Conservation (phyloP, 2,797 vertebrate species). For the Pipistrellus kuhlii region DNA sequence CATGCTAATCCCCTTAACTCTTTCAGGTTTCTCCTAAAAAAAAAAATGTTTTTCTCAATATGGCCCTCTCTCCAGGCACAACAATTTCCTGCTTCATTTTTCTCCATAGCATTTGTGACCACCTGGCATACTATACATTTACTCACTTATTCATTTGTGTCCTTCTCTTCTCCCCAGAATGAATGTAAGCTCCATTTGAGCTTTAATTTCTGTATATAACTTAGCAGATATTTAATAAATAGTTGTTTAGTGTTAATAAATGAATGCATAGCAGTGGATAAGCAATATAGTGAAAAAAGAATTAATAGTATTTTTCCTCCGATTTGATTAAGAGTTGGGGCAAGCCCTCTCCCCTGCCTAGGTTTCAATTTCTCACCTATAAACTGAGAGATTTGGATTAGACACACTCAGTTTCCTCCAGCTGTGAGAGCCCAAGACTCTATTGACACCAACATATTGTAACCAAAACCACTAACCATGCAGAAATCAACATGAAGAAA, state of each 20-base stretch:
- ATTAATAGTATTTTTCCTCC: background rate
- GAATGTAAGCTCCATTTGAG: background rate
- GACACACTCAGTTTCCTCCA: background rate
- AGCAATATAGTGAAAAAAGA: background rate
- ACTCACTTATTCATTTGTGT: background rate
- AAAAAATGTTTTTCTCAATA: background rate
- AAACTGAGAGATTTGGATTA: background rate
- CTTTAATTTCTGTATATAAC: background rate
- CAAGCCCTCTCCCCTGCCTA: background rate
- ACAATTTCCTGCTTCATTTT: background rate
- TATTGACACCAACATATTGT: background rate
- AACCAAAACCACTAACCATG: constrained; percentile 20
- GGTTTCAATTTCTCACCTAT: background rate
- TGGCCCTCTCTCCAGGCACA: background rate
- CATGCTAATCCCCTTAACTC: background rate
- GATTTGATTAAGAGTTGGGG: background rate
- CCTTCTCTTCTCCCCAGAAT: background rate
- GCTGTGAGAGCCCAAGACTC: background rate
- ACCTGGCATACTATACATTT: background rate
- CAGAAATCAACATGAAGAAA: background rate
- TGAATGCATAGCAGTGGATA: background rate
- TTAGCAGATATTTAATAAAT: background rate
- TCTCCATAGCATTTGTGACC: background rate
- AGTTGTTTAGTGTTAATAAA: constrained; percentile 28
- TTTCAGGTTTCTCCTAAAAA: background rate